Conservation (phyloP, 2,888 invertebrate species). For the Cerastis leucographa region DNA sequence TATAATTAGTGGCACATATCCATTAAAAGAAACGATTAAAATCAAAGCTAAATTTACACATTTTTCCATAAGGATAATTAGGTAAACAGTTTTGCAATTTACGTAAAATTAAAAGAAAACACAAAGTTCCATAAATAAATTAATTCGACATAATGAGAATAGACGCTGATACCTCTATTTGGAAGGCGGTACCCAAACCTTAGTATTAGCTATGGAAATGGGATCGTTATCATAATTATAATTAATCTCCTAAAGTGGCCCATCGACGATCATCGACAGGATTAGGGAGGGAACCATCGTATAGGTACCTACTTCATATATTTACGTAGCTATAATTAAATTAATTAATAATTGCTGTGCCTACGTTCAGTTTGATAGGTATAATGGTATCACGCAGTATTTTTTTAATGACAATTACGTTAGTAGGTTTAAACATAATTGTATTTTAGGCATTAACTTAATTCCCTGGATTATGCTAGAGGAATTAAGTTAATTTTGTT, state of each 20-base stretch:
- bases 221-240: conserved; percentile 81
- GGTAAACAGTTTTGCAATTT: conserved; percentile 4
- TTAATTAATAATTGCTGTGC: conserved; percentile 54
- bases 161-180: conserved; percentile 66
- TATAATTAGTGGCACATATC: neutral
- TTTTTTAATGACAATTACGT: conserved; percentile 41
- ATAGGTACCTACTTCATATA: conserved; percentile 42
- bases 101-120: conserved; percentile 28
- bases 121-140: conserved; percentile 30
- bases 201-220: conserved; percentile 82
- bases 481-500: conserved; percentile 16
- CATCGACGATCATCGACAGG: conserved; percentile 68
- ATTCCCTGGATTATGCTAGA: conserved; percentile 14
- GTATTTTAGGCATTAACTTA: conserved; percentile 25
- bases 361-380: conserved; percentile 24
- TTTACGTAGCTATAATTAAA: conserved; percentile 52
- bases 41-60: neutral
- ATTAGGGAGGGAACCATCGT: conserved; percentile 64
- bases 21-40: neutral
- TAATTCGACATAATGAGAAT: conserved; percentile 49
- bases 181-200: conserved; percentile 68
- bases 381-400: conserved; percentile 39
- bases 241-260: conserved; percentile 78
- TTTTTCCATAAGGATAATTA: neutral
- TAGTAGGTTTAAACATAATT: conserved; percentile 34